Conservation (phyloP, 2,113 vertebrate genomes). For the Notiomystis cincta region DNA sequence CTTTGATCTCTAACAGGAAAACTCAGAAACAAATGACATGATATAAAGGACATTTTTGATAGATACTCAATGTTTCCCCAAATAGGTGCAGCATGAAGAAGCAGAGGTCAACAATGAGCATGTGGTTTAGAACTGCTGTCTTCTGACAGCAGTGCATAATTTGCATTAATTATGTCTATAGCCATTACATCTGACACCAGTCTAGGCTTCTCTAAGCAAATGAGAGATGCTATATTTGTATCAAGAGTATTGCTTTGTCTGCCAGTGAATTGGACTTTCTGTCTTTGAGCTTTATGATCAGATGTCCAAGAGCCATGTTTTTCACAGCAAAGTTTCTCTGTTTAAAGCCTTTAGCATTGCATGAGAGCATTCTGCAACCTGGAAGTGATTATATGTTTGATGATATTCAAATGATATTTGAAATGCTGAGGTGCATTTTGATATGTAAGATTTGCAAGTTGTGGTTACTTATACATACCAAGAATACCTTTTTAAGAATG, state of each 20-base stretch:
- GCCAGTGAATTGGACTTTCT: background rate
- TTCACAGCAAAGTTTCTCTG: background rate
- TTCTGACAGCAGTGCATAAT: background rate
- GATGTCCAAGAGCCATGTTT: background rate
- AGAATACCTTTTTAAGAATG: background rate
- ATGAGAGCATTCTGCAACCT: background rate
- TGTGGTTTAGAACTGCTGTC: rapidly evolving
- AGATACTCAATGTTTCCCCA: background rate
- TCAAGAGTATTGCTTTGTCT: background rate
- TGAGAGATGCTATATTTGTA: background rate
- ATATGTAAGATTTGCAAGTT: background rate
- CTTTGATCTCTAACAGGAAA: background rate
- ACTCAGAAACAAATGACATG: background rate
- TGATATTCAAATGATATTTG: background rate
- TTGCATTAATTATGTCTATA: background rate
- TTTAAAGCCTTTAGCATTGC: background rate
- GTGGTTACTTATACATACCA: background rate
- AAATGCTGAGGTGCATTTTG: background rate
- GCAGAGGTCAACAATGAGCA: background rate
- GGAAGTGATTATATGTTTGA: background rate
- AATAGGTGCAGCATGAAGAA: background rate
- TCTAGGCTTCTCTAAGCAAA: background rate
- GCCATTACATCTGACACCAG: background rate
- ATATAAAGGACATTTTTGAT: background rate
- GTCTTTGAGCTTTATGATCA: background rate